Conservation (phyloP, 2,888 invertebrate genomes). For the Limnephilus marmoratus region DNA sequence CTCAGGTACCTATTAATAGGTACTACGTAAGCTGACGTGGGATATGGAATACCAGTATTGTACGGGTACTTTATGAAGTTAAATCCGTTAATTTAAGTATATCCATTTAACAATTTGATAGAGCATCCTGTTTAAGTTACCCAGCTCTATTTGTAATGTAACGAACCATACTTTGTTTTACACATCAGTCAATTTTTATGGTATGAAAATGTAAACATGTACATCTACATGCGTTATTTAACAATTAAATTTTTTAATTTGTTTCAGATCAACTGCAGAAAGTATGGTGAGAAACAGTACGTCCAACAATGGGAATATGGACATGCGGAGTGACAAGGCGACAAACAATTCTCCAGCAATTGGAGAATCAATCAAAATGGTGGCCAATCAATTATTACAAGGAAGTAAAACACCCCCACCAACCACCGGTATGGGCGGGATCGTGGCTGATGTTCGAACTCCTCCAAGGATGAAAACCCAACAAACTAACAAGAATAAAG, state of each 20-base stretch:
- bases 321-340: slow-evolving; percentile 34
- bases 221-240: background rate
- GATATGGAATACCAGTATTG: too few species aligned
- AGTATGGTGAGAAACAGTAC: background rate
- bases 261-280: slow-evolving; percentile 34
- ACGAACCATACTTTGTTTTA: background rate
- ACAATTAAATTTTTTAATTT: background rate
- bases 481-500: slow-evolving; percentile 72
- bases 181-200: background rate
- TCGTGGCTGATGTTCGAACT: slow-evolving; percentile 79
- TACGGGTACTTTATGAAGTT: too few species aligned
- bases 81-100: too few species aligned
- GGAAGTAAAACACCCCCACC: slow-evolving; percentile 71
- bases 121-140: too few species aligned
- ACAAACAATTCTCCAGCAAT: slow-evolving; percentile 70
- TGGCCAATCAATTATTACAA: slow-evolving; percentile 78
- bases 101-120: too few species aligned
- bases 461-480: slow-evolving; percentile 80
- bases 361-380: slow-evolving; percentile 78
- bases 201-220: background rate
- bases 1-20: too few species aligned
- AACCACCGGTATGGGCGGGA: slow-evolving; percentile 70
- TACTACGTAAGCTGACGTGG: too few species aligned
- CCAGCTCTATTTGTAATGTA: too few species aligned
- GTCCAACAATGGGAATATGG: background rate